Conservation (phyloP, 2,797 vertebrate species). For the Cichlasoma orientale region DNA sequence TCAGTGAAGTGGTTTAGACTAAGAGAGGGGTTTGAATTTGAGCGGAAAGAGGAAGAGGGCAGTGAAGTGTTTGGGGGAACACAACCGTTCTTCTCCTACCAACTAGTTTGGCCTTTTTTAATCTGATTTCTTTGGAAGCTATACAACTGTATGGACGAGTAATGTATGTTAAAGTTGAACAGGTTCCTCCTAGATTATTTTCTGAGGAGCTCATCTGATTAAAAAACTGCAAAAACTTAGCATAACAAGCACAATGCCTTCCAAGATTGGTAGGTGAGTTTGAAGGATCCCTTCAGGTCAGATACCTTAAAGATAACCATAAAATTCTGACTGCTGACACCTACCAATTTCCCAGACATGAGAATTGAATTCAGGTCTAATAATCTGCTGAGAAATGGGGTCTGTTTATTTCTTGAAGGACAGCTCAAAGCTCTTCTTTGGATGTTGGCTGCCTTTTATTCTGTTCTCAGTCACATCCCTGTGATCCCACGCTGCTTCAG, state of each 20-base stretch:
- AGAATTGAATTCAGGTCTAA: not conserved
- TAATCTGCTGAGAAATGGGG: not conserved
- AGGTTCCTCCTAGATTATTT: not conserved
- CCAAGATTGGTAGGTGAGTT: not conserved
- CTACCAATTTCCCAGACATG: not conserved
- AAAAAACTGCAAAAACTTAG: slow-evolving; percentile 2
- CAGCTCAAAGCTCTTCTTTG: not conserved
- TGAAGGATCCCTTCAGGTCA: slow-evolving; percentile 5
- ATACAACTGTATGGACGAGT: not conserved
- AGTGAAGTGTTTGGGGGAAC: not conserved
- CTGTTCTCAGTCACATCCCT: not conserved
- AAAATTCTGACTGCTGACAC: not conserved
- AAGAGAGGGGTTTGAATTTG: not conserved
- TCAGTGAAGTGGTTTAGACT: slow-evolving; percentile 23
- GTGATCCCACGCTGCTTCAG: not conserved
- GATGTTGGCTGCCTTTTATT: not conserved
- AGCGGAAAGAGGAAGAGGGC: slow-evolving; percentile 5
- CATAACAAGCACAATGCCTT: not conserved
- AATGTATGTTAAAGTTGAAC: slow-evolving; percentile 8
- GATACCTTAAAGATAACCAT: slow-evolving; percentile 12
- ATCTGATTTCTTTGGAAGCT: not conserved
- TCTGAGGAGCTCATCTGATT: slow-evolving; percentile 11
- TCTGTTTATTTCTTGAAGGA: not conserved
- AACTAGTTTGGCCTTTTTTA: not conserved
- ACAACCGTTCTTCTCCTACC: not conserved